Conservation (phyloP, 2,113 vertebrate genomes). For the Poeciliopsis turrubarensis region DNA sequence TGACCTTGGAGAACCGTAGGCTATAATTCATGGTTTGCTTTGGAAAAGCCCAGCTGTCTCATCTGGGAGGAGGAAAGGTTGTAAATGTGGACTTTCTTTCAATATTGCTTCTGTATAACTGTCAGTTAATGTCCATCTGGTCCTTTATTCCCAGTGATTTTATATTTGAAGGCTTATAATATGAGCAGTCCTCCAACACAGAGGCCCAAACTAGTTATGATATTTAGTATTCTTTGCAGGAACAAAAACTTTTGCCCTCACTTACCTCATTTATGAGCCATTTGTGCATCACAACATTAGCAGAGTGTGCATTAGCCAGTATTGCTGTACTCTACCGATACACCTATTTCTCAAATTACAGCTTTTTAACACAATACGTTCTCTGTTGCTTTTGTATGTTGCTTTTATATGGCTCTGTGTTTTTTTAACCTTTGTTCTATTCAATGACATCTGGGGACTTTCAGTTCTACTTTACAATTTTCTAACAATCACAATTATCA, state of each 20-base stretch:
- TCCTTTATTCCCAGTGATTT: not conserved
- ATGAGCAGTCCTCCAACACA: not conserved
- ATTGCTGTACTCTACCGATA: not conserved
- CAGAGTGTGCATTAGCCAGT: too few relatives aligned
- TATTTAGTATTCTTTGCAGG: not conserved
- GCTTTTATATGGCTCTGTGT: too few relatives aligned
- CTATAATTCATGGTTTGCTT: constrained; percentile 52
- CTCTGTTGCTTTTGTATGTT: too few relatives aligned
- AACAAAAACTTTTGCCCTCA: not conserved
- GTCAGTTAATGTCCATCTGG: not conserved
- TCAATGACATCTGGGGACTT: too few relatives aligned
- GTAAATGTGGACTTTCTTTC: constrained; percentile 16
- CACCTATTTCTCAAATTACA: too few relatives aligned
- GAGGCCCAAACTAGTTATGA: not conserved
- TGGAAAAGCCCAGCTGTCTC: constrained; percentile 15
- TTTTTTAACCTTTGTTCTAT: too few relatives aligned
- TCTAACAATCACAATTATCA: too few relatives aligned
- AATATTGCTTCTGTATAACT: constrained; percentile 8
- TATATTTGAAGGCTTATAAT: not conserved
- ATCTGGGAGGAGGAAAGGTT: constrained; percentile 7
- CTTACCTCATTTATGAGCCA: not conserved
- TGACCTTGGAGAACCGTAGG: constrained; percentile 62
- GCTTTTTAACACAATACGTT: too few relatives aligned
- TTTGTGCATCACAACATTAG: not conserved
- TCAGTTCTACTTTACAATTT: too few relatives aligned